Conservation (phyloP, 2,113 vertebrate genomes). For the Motacilla alba region DNA sequence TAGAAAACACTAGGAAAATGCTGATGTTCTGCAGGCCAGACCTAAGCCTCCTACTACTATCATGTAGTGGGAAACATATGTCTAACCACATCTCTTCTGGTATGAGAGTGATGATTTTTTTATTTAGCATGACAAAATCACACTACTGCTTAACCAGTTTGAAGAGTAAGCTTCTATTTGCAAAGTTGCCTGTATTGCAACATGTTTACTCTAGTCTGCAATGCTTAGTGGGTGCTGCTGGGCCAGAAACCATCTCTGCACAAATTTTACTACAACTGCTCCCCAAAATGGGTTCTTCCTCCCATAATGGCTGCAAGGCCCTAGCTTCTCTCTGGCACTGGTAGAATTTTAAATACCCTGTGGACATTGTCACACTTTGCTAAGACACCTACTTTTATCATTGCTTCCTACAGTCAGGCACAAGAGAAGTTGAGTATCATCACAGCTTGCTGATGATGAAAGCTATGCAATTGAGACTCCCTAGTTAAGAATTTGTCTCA, state of each 20-base stretch:
- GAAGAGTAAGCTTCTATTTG: background rate
- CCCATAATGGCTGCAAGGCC: background rate
- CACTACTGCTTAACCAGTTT: background rate
- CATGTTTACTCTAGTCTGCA: background rate
- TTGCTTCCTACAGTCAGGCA: background rate
- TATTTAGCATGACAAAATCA: background rate
- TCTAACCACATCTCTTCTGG: background rate
- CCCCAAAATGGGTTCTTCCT: background rate
- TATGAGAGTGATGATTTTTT: background rate
- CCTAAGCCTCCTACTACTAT: background rate
- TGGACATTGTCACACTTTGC: background rate
- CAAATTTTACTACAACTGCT: background rate
- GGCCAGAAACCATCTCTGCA: background rate
- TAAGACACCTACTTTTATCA: background rate
- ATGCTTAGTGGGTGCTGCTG: background rate
- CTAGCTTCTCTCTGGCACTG: background rate
- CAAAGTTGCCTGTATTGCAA: background rate
- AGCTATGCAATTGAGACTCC: background rate
- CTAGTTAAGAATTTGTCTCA: background rate
- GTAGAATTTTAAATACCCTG: background rate
- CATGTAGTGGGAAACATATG: background rate
- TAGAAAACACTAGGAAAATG: background rate
- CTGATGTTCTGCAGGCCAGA: background rate
- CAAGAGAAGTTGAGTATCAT: background rate
- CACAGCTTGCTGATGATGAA: background rate